Conservation (phyloP, 2,888 invertebrate genomes). For the Eupithecia tripunctaria region DNA sequence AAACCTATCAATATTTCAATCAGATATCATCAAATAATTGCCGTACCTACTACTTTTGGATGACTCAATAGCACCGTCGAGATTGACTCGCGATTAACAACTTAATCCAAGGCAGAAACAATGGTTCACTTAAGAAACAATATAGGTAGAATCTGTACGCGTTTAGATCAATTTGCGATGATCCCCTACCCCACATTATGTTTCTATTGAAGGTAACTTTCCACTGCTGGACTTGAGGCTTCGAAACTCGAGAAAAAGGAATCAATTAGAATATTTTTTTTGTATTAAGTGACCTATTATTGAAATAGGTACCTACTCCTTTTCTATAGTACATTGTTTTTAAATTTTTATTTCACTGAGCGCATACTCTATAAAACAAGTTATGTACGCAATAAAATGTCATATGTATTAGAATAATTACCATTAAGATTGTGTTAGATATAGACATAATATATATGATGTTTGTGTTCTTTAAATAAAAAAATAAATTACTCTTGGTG, state of each 20-base stretch:
- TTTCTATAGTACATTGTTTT: too few species aligned
- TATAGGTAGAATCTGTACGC: neutral
- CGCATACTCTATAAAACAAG: too few species aligned
- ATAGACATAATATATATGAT: too few species aligned
- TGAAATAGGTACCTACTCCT: too few species aligned
- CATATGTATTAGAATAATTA: too few species aligned
- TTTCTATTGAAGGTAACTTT: neutral
- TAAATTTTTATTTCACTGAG: too few species aligned
- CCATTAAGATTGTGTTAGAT: too few species aligned
- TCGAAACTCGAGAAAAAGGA: neutral
- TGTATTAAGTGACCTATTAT: too few species aligned
- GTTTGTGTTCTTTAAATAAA: too few species aligned
- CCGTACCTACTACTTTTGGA: neutral
- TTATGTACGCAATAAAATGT: too few species aligned
- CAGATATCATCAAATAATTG: conserved; percentile 10
- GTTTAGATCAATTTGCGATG: neutral
- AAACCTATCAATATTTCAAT: conserved; percentile 1
- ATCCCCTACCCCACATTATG: neutral
- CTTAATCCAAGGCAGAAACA: conserved; percentile 4
- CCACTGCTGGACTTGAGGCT: neutral
- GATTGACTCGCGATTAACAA: conserved; percentile 2
- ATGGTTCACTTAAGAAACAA: conserved; percentile 4
- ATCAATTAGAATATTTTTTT: too few species aligned
- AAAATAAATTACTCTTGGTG: too few species aligned
- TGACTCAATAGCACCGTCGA: conserved; percentile 1